Conservation (phyloP, 2,113 vertebrate genomes). For the Corydoras sp. region DNA sequence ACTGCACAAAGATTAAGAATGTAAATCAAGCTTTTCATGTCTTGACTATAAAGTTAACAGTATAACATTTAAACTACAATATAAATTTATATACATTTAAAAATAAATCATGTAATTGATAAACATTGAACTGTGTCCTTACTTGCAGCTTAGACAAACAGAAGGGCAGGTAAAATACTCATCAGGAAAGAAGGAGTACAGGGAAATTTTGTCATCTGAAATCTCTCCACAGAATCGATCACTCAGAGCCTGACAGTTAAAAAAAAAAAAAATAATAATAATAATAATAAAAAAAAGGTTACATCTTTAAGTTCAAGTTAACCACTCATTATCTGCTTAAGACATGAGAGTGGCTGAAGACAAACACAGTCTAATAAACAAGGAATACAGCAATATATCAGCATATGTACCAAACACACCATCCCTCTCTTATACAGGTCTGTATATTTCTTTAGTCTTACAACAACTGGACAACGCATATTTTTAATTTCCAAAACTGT, state of each 20-base stretch:
- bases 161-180: constrained; percentile 78
- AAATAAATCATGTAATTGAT: too few relatives aligned
- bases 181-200: constrained; percentile 73
- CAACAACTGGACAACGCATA: too few relatives aligned
- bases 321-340: too few relatives aligned
- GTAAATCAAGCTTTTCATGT: too few relatives aligned
- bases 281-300: not conserved
- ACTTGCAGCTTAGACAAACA: constrained; percentile 75
- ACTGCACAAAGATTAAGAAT: too few relatives aligned
- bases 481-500: too few relatives aligned
- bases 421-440: too few relatives aligned
- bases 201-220: constrained; percentile 60
- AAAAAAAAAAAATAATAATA: not conserved
- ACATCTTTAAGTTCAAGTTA: not conserved
- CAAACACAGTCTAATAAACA: not conserved
- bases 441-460: too few relatives aligned
- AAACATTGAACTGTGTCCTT: constrained; percentile 31
- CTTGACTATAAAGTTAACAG: too few relatives aligned
- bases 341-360: not conserved
- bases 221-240: constrained; percentile 74
- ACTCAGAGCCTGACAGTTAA: constrained; percentile 62
- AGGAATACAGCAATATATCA: not conserved
- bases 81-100: too few relatives aligned
- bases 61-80: too few relatives aligned
- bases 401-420: too few relatives aligned